Evolutionary conservation across 2,113 vertebrate species (phyloP).

Genomic region (Copsychus sechellarum): DNA sequence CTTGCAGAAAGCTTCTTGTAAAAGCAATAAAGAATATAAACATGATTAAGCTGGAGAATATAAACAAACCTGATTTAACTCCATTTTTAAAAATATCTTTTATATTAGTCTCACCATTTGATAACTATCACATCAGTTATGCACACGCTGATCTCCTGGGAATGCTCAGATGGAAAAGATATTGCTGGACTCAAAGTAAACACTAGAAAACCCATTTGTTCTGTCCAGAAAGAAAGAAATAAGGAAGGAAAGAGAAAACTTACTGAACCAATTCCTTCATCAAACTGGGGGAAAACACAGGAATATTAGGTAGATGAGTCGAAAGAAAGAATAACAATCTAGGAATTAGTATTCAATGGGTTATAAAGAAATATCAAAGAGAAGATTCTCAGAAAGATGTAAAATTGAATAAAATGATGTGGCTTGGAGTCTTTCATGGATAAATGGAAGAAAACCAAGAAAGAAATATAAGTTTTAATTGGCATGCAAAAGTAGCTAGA

Average conservation of each 20-base stretch:
- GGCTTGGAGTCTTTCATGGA: neutral
- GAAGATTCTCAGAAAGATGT: neutral
- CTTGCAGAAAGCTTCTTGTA: neutral
- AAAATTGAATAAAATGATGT: neutral
- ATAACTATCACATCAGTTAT: neutral
- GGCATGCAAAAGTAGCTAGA: neutral
- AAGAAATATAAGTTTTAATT: neutral
- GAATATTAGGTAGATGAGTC: neutral
- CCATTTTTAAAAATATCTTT: neutral
- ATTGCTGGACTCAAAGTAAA: neutral
- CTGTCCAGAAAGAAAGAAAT: neutral
- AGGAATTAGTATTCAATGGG: neutral
- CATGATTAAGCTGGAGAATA: neutral
- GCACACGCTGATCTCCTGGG: neutral
- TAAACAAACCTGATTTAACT: neutral
- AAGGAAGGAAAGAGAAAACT: neutral
- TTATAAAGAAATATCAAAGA: neutral
- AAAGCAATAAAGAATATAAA: conserved; percentile 7
- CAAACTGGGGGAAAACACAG: neutral
- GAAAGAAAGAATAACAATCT: neutral
- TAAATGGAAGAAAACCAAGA: neutral
- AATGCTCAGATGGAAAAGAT: neutral
- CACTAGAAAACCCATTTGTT: neutral
- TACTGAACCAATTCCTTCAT: neutral
- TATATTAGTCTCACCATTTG: neutral